Percentiles rank a stretch among this genome's conserved stretches.
Conservation (phyloP, 2,888 invertebrate genomes). For the Pilophorus perplexus region DNA sequence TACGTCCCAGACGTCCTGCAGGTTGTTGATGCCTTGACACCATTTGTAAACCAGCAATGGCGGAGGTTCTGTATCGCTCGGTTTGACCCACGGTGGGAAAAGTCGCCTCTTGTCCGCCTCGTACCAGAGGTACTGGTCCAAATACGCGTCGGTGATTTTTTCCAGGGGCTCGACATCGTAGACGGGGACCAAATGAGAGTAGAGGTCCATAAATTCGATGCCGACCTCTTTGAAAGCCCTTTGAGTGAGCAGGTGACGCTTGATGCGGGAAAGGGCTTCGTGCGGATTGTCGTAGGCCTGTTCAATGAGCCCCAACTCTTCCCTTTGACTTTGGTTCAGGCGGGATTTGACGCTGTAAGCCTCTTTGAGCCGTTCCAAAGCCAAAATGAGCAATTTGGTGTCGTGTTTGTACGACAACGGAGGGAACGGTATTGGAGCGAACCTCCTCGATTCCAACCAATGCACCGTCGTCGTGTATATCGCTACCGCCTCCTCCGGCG, state of each 20-base stretch:
- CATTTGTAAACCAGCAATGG: constrained; percentile 92
- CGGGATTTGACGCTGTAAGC: constrained; percentile 97
- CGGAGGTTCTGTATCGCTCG: constrained; percentile 96
- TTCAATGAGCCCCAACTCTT: constrained; percentile 97
- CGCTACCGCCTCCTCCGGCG: constrained; percentile 99
- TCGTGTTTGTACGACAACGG: constrained; percentile 99
- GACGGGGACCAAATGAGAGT: constrained; percentile 97
- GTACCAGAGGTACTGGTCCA: constrained; percentile 99
- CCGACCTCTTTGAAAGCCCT: constrained; percentile 98
- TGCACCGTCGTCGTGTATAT: constrained; percentile 99
- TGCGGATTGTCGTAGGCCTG: constrained; percentile 99
- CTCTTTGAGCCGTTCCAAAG: constrained; percentile 93
- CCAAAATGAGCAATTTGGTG: constrained; percentile 95
- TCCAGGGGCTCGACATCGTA: constrained; percentile 99
- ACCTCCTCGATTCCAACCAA: constrained; percentile 97
- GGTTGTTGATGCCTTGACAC: constrained; percentile 98
- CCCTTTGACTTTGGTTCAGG: constrained; percentile 96
- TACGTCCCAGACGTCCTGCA: constrained; percentile 99
- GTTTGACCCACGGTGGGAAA: constrained; percentile 99
- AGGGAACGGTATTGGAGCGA: constrained; percentile 99
- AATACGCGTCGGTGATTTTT: constrained; percentile 98
- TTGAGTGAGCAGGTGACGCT: constrained; percentile 97
- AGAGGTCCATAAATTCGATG: constrained; percentile 99
- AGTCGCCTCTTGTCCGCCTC: constrained; percentile 96
- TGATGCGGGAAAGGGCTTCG: constrained; percentile 97